phyloP scores from a whole-genome alignment of 2,797 vertebrate species.

The Periophthalmus magnuspinnatus region DNA sequence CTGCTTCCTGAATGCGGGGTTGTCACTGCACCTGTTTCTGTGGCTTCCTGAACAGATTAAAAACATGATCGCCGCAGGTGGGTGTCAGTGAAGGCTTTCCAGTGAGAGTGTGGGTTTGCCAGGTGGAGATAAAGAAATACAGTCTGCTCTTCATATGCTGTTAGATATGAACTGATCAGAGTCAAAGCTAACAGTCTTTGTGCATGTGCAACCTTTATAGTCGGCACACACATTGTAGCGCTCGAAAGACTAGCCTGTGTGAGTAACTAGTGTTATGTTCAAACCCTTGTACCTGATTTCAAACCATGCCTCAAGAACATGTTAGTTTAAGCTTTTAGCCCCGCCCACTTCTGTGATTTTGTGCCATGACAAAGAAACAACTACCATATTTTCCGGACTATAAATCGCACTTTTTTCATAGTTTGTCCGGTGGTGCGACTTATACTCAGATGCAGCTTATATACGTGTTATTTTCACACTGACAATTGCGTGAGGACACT shows the following conservation, averaged over 20 bases:
- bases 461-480: too few relatives aligned
- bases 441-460: too few relatives aligned
- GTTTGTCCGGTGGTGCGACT: too few relatives aligned
- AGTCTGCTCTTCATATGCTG: constrained; percentile 25
- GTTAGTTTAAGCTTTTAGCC: too few relatives aligned
- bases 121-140: constrained; percentile 46
- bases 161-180: constrained; percentile 36
- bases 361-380: too few relatives aligned
- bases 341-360: too few relatives aligned
- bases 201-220: not conserved
- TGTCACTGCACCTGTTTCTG: constrained; percentile 46
- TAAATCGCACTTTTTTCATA: too few relatives aligned
- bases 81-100: constrained; percentile 40
- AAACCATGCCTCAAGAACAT: too few relatives aligned
- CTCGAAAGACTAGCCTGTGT: not conserved
- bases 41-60: constrained; percentile 47
- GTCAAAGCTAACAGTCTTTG: constrained; percentile 11
- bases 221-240: not conserved
- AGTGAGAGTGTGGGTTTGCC: constrained; percentile 29
- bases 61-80: constrained; percentile 58
- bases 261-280: too few relatives aligned
- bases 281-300: too few relatives aligned
- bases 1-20: constrained; percentile 15
- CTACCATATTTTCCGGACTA: too few relatives aligned
- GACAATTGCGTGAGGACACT: too few relatives aligned